Base-by-base conservation (phyloP, 1,140 invertebrate genomes). In the Drosophila lacertosa region DNA sequence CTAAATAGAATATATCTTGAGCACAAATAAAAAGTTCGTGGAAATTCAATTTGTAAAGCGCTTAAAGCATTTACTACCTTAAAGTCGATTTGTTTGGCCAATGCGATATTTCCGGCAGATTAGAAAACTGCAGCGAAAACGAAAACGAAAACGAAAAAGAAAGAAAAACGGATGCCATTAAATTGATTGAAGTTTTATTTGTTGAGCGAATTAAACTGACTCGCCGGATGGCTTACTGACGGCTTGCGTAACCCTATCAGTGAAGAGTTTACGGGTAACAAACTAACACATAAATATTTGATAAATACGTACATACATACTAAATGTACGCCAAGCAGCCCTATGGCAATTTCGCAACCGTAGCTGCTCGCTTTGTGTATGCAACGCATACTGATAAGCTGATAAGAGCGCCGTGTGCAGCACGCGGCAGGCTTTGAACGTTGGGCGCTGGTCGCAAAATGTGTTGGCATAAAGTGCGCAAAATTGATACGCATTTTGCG, bases 331-430 rank as follows among this genome's bases (percentile, higher is more conserved):
- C 37, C 57, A 40, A 42, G 35, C 18, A 11, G 10, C 40, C 20
- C 16, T 48, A 6, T 58, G 33, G n/a, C 44, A 29, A 29, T 9
- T 29, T 9, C 1, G 11, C 54, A 7, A 11, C 11, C 16, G 48
- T 3, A 50, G 33, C 18, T 15, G 13, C 29, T 32, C 48, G 11
- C n/a, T 24, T 29, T 29, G 60, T 62, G 35, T 65, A 74, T 53
- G 60, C 62, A 76, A 70, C 37, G 18, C 47, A 59, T 40, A 37
- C 29, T 54, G 75, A 74, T 78, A 78, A 71, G 71, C 62, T 55
- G 66, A 75, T 64, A 69, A 66, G 37, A 32, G 13, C 24, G 60
- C 33, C 72, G 72, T 69, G 78, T 76, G 72, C 72, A 80, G 50
- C 32, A 67, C 50, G 55, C n/a, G 29, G 2, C 42, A 6, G n/a